Evolutionary conservation across 2,113 vertebrate species (phyloP), one percentile per base, ranked within the genome.

Genomic region (Cettia cetti): DNA sequence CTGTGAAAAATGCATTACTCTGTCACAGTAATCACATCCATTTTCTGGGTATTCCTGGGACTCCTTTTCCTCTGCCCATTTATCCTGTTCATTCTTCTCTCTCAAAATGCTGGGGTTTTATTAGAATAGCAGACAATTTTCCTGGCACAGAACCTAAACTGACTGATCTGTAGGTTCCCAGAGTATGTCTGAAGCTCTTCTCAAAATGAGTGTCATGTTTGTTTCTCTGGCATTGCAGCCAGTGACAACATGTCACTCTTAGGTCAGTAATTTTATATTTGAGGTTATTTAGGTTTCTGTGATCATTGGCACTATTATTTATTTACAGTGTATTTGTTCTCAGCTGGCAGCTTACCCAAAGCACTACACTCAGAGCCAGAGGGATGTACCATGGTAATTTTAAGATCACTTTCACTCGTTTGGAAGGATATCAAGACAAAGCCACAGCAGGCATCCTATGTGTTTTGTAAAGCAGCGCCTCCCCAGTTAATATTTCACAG

Each of bases 361-460:
- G 50, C 28, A 7, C 33, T 33, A 5, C 30, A 70, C 21, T 85
- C 54, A 50, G 35, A 93, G 75, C 49, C 56, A 82, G 44, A 33
- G 42, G 80, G 86, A 54, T 61, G 64, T 61, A 39, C 65, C 61
- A 44, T 18, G 39, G 61, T n/a, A 31, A 47, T 89, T 94, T 90
- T 91, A 91, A 79, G 75, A 76, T 28, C 15, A 19, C 60, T 88
- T 94, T 90, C 82, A 78, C 76, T 95, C 79, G 50, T 71, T 84
- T 91, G n/a, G 69, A 89, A 94, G 66, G 72, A 28, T 24, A 59
- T n/a, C 33, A 59, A 80, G 88, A 91, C 49, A 77, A 89, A 96
- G 66, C 39, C 76, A 57, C 33, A 44, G 47, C 7, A 53, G 45
- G 57, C 33, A 37, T 60, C 80, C 60, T 42, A 35, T 27, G 33